These are phyloP conservation scores for Cavia porcellus DNA, from an alignment of 2,113 vertebrate genomes.

Conservation along the genomic window DNA sequence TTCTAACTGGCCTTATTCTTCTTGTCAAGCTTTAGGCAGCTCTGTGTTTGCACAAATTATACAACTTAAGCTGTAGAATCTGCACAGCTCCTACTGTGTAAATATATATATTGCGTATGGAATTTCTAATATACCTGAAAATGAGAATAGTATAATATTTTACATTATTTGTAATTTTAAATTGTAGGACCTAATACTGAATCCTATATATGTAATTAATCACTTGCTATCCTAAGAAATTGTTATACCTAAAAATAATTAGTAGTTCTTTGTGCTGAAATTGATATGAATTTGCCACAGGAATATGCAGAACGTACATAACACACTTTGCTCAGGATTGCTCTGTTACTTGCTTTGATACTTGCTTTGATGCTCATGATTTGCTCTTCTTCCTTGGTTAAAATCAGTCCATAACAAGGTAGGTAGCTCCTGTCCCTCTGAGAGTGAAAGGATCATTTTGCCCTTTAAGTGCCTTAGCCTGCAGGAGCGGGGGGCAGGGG, in stretches of 20 bases:
- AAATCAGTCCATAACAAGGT: neutral
- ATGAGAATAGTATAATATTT: conserved; percentile 4
- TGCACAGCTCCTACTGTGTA: neutral
- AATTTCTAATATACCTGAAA: conserved; percentile 48
- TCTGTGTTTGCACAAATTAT: conserved; percentile 45
- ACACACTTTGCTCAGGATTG: neutral
- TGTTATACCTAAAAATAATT: conserved; percentile 5
- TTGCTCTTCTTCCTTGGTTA: neutral
- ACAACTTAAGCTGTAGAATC: neutral
- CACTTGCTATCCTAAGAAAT: neutral
- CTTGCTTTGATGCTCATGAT: neutral
- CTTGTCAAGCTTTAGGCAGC: conserved; percentile 49
- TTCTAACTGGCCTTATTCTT: conserved; percentile 30
- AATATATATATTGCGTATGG: neutral
- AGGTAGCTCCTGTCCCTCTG: neutral
- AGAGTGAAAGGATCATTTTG: neutral
- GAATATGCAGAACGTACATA: neutral
- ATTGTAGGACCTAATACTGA: conserved; percentile 28
- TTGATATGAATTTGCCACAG: neutral
- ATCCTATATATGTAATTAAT: neutral
- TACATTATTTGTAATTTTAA: neutral
- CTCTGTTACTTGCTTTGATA: neutral
- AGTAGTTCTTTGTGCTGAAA: neutral
- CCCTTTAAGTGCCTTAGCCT: neutral
- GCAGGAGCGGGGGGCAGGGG: neutral